Evolutionary conservation across 2,888 invertebrate species (phyloP).

Genomic region (Acrobasis repandana): DNA sequence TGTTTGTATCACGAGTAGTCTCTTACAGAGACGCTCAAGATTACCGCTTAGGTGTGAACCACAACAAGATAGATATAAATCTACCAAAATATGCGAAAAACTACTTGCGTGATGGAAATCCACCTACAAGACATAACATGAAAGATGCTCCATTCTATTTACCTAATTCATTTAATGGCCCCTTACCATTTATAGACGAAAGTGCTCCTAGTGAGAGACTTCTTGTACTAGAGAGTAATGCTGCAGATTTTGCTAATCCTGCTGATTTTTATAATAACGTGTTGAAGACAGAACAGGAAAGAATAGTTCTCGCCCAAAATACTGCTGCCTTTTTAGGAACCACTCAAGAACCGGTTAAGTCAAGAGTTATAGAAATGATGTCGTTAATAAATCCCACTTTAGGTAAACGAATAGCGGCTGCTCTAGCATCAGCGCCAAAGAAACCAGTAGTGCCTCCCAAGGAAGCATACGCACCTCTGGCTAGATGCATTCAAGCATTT

Average conservation of each 20-base stretch:
- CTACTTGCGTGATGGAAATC: slow-evolving; percentile 77
- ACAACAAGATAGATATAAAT: slow-evolving; percentile 57
- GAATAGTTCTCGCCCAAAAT: slow-evolving; percentile 11
- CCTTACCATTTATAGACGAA: slow-evolving; percentile 34
- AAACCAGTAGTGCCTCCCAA: slow-evolving; percentile 8
- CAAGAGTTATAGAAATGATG: slow-evolving; percentile 19
- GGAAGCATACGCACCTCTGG: slow-evolving; percentile 15
- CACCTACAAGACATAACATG: slow-evolving; percentile 89
- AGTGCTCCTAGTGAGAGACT: slow-evolving; percentile 27
- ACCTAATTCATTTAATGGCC: slow-evolving; percentile 38
- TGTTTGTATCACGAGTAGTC: slow-evolving; percentile 53
- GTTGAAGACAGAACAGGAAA: slow-evolving; percentile 5
- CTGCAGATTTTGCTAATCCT: slow-evolving; percentile 77
- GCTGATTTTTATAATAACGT: slow-evolving; percentile 84
- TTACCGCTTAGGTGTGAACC: slow-evolving; percentile 59
- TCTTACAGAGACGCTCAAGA: slow-evolving; percentile 58
- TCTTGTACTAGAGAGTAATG: slow-evolving; percentile 32
- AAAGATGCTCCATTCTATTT: slow-evolving; percentile 81
- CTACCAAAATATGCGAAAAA: slow-evolving; percentile 50
- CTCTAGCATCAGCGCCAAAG: neutral
- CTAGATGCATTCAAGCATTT: slow-evolving; percentile 17
- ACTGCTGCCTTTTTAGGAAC: neutral
- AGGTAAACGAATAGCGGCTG: slow-evolving; percentile 11
- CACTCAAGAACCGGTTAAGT: neutral
- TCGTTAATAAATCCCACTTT: slow-evolving; percentile 16